Evolutionary conservation across 2,113 vertebrate genomes (phyloP).

Genomic region (Suricata suricatta): DNA sequence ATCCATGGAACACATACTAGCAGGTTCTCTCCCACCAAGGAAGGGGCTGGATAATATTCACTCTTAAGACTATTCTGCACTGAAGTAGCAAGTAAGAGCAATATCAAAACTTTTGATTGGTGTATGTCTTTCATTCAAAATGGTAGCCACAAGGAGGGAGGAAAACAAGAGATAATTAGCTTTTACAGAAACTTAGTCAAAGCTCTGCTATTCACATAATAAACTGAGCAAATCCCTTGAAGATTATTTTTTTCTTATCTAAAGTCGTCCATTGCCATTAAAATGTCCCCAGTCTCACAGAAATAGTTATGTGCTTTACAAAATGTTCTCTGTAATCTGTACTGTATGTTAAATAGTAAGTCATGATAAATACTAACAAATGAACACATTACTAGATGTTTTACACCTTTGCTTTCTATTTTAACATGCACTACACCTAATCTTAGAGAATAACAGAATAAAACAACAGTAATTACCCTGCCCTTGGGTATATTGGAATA

Average conservation of each 20-base stretch:
- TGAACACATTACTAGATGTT: not conserved
- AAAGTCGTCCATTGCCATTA: not conserved
- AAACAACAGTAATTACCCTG: not conserved
- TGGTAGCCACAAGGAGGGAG: not conserved
- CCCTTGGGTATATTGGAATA: not conserved
- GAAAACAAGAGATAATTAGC: not conserved
- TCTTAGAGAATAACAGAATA: not conserved
- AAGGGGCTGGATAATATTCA: not conserved
- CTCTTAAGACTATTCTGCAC: not conserved
- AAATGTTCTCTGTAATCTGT: not conserved
- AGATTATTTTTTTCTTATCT: not conserved
- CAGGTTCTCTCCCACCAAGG: too few relatives aligned
- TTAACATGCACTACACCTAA: not conserved
- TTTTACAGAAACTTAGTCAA: not conserved
- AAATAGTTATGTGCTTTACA: not conserved
- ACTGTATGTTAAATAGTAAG: not conserved
- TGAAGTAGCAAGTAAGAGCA: not conserved
- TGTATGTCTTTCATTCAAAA: not conserved
- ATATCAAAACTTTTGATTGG: not conserved
- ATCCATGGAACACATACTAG: too few relatives aligned
- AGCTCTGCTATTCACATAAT: not conserved
- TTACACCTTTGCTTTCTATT: not conserved
- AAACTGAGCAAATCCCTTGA: not conserved
- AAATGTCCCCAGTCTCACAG: not conserved
- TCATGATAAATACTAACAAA: not conserved